Percentiles rank a stretch among this genome's conserved stretches.
These are phyloP conservation scores for Mus spicilegus DNA, from an alignment of 2,113 vertebrate genomes.

Conservation along the genomic window DNA sequence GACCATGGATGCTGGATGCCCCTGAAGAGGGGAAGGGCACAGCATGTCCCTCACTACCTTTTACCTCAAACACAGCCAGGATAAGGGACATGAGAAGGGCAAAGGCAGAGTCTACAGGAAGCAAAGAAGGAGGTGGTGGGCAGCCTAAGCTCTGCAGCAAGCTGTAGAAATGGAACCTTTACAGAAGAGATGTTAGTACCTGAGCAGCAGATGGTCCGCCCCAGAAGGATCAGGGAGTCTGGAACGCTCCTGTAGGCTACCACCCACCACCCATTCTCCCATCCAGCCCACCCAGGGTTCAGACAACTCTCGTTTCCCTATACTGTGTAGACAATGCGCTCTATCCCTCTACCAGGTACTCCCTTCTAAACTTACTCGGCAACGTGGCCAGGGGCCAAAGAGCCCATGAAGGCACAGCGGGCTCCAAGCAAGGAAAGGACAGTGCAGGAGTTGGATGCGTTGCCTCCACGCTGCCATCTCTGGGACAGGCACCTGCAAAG, in stretches of 20 bases:
- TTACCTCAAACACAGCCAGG: not conserved
- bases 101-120: conserved; percentile 28
- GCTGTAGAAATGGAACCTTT: conserved; percentile 47
- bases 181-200: not conserved
- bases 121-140: not conserved
- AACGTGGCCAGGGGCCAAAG: conserved; percentile 87
- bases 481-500: conserved; percentile 90
- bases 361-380: conserved; percentile 89
- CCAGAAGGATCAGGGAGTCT: not conserved
- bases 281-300: not conserved
- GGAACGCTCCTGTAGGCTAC: not conserved
- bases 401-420: conserved; percentile 92
- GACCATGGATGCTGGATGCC: not conserved
- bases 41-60: not conserved
- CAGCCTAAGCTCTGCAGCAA: not conserved
- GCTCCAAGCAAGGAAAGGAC: conserved; percentile 91
- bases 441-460: conserved; percentile 93
- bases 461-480: conserved; percentile 93
- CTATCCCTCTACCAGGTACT: not conserved
- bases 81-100: not conserved
- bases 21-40: not conserved
- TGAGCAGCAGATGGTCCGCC: not conserved
- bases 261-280: not conserved
- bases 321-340: not conserved
- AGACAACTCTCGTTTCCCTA: not conserved